phyloP scores from a whole-genome alignment of 2,113 vertebrate species.

The Halcyon senegalensis region DNA sequence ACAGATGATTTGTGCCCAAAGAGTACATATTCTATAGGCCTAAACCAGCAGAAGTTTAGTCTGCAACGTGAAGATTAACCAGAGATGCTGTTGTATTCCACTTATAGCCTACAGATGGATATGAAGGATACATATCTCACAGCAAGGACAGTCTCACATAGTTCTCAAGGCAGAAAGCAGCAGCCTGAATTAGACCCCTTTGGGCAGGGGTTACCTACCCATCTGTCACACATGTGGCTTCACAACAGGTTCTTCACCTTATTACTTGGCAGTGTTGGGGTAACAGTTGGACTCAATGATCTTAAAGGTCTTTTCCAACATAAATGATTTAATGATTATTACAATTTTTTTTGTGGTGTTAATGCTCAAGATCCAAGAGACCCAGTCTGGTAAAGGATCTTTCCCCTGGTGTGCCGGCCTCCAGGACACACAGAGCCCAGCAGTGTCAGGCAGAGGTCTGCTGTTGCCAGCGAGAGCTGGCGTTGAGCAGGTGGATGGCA shows the following conservation, averaged over 20 bases:
- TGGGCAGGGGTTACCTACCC: neutral
- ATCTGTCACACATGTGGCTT: neutral
- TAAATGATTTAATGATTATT: neutral
- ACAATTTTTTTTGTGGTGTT: neutral
- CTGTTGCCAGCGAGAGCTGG: fast-evolving
- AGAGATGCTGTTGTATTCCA: neutral
- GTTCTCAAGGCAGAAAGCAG: neutral
- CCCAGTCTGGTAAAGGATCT: neutral
- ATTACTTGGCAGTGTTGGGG: neutral
- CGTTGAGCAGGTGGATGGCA: neutral
- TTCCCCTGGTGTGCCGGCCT: neutral
- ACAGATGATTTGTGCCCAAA: neutral
- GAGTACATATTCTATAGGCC: neutral
- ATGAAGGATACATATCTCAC: neutral
- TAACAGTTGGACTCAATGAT: neutral
- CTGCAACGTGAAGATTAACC: neutral
- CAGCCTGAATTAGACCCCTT: neutral
- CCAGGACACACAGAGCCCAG: neutral
- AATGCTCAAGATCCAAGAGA: fast-evolving
- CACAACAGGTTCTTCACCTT: neutral
- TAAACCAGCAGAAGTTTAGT: neutral
- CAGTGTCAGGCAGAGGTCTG: neutral
- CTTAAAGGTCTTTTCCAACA: neutral
- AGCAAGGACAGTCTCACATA: neutral
- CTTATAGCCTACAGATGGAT: neutral